Conservation (phyloP, 2,888 invertebrate species). For the Catocala fraxini region DNA sequence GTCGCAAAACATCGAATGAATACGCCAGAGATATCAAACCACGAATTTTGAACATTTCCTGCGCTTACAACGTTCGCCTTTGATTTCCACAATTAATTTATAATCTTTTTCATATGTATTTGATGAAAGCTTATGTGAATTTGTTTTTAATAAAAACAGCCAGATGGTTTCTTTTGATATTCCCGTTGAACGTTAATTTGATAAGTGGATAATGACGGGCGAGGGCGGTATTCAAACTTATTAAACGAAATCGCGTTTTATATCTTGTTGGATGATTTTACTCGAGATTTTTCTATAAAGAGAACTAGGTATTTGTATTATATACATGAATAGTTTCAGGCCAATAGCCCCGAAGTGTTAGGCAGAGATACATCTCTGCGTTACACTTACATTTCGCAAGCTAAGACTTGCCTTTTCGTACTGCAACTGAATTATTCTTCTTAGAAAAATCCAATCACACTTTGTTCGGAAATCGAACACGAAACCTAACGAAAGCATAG, state of each 20-base stretch:
- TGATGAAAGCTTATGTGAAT: conserved; percentile 45
- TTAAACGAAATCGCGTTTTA: conserved; percentile 13
- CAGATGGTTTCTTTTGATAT: conserved; percentile 49
- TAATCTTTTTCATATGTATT: conserved; percentile 53
- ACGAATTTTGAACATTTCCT: conserved; percentile 17
- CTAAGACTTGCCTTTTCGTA: too few species aligned
- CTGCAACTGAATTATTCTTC: too few species aligned
- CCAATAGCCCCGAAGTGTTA: too few species aligned
- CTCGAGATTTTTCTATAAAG: background rate
- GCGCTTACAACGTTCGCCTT: conserved; percentile 35
- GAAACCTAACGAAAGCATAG: too few species aligned
- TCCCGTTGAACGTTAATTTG: conserved; percentile 35
- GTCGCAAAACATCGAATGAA: conserved; percentile 4
- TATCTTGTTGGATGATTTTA: background rate
- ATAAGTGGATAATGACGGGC: conserved; percentile 26
- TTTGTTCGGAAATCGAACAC: too few species aligned
- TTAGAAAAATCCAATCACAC: too few species aligned
- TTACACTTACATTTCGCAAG: too few species aligned
- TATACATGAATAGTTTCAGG: too few species aligned
- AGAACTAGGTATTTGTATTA: too few species aligned
- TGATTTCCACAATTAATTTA: conserved; percentile 59
- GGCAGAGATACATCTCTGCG: too few species aligned
- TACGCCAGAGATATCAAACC: background rate
- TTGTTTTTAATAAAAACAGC: conserved; percentile 47
- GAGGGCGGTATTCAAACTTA: conserved; percentile 14